A percentile compares a stretch with the other conserved stretches of the same genome.
Conservation (phyloP, 2,888 invertebrate genomes). For the Catocala sponsa region DNA sequence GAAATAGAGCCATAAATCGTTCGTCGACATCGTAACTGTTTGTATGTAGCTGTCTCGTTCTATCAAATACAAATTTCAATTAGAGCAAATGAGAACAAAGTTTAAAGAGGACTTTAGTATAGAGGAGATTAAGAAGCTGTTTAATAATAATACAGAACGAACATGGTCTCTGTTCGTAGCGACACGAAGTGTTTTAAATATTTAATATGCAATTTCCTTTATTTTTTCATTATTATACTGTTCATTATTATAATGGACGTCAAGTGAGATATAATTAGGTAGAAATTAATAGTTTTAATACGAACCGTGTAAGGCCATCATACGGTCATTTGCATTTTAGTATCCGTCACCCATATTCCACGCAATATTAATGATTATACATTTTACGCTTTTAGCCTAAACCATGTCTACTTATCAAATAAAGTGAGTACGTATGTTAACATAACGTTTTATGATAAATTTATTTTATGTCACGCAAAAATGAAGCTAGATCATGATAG, state of each 20-base stretch:
- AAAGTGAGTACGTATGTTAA: slow-evolving; percentile 25
- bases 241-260: slow-evolving; percentile 73
- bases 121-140: slow-evolving; percentile 83
- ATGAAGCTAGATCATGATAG: neutral
- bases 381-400: neutral
- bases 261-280: slow-evolving; percentile 73
- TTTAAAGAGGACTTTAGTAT: slow-evolving; percentile 57
- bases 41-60: slow-evolving; percentile 61
- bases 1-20: slow-evolving; percentile 66
- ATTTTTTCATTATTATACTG: slow-evolving; percentile 71
- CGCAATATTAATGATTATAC: slow-evolving; percentile 26
- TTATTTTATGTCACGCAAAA: slow-evolving; percentile 1
- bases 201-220: slow-evolving; percentile 85
- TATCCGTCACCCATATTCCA: slow-evolving; percentile 41
- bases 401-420: neutral
- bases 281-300: slow-evolving; percentile 68
- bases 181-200: slow-evolving; percentile 83
- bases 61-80: slow-evolving; percentile 52
- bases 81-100: slow-evolving; percentile 65
- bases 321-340: slow-evolving; percentile 56
- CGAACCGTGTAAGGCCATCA: slow-evolving; percentile 51
- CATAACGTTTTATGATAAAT: slow-evolving; percentile 25
- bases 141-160: slow-evolving; percentile 84
- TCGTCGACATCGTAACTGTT: slow-evolving; percentile 48
- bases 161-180: slow-evolving; percentile 81